Evolutionary conservation across 2,797 vertebrate species (phyloP).

Genomic region (Poeciliopsis infans): DNA sequence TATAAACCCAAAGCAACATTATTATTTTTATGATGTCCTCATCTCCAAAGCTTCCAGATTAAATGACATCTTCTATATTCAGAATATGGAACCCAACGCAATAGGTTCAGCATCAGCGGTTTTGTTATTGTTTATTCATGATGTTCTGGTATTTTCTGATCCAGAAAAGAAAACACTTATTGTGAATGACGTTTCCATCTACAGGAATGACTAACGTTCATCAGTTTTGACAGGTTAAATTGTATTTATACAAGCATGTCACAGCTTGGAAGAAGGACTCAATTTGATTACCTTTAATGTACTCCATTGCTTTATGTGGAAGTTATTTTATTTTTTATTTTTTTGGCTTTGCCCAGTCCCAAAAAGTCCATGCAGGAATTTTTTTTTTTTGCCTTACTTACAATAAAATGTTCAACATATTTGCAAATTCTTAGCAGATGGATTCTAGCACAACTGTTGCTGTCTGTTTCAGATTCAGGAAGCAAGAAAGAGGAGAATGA

Average conservation of each 20-base stretch:
- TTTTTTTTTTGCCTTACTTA: not conserved
- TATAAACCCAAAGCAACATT: not conserved
- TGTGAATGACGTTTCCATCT: not conserved
- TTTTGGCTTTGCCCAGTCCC: not conserved
- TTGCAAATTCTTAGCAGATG: not conserved
- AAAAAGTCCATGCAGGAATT: not conserved
- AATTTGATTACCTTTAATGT: not conserved
- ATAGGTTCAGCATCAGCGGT: not conserved
- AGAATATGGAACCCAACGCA: not conserved
- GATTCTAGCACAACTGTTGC: not conserved
- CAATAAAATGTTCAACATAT: not conserved
- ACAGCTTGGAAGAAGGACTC: not conserved
- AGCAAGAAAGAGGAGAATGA: not conserved
- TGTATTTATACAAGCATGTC: not conserved
- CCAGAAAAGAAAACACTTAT: not conserved
- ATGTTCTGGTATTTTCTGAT: not conserved
- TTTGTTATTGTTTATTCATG: slow-evolving; percentile 3
- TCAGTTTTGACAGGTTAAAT: not conserved
- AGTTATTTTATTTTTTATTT: not conserved
- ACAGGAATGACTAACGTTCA: not conserved
- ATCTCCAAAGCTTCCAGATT: not conserved
- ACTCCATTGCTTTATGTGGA: not conserved
- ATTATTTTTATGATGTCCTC: not conserved
- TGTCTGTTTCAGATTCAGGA: slow-evolving; percentile 30
- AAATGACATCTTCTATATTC: not conserved